Base-by-base conservation (phyloP, 2,888 invertebrate genomes). In the Torymus texanus region DNA sequence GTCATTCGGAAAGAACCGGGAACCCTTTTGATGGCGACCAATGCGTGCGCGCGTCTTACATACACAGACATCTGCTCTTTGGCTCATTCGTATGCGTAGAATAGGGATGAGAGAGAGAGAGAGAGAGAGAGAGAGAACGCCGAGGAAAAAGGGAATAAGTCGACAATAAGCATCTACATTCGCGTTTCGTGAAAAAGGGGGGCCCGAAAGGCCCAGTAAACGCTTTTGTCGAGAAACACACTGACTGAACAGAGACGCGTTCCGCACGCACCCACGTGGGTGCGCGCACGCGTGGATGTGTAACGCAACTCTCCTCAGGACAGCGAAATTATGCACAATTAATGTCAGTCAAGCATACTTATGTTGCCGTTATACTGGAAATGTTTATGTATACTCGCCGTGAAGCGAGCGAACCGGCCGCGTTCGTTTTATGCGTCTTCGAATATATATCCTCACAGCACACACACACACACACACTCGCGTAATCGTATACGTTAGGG, bases 281-380 rank as follows among this genome's bases (percentile, higher is more conserved):
- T 73, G 67, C 73, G 14, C 41, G 56, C 11, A 51, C 66, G 21
- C 11, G 24, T 58, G 66, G 21, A 2, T 8, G n/a, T 18, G 56
- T 73, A 76, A 59, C 75, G 63, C 58, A 71, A 53, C 18, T 18
- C 16, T 56, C 14, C 55, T 68, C 79, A 80, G 81, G 65, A 56
- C 59, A 63, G 58, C 59, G 82, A 82, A 86, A 87, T 88, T 88
- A 88, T 88, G 88, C 88, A 86, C 88, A 88, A 88, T 88, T 88
- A 88, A 88, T 87, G 88, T 88, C 88, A 88, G 86, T 87, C 88
- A 87, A 86, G 84, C 84, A 86, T 88, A 86, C 86, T 86, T 87
- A 86, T 85, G 86, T 85, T 85, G 78, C 81, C 81, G 81, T 81
- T 81, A 81, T 65, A 41, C 74, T 73, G 70, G 79, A 81, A 81